Conservation (phyloP, 2,888 invertebrate genomes). For the Teinopalpus imperialis region DNA sequence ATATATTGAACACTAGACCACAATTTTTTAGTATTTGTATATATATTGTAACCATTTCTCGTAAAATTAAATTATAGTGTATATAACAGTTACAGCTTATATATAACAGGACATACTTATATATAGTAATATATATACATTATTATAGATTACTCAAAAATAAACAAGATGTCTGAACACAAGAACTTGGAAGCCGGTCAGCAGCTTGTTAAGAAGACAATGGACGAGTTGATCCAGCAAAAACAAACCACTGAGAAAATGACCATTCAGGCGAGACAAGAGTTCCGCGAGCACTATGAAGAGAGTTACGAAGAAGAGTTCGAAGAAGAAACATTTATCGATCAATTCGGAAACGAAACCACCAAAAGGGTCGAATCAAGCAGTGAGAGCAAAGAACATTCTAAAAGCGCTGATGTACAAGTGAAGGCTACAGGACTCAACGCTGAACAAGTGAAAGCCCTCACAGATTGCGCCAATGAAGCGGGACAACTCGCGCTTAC, state of each 20-base stretch:
- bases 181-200: constrained; percentile 70
- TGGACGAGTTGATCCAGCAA: constrained; percentile 70
- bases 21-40: too few relatives aligned
- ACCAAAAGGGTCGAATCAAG: constrained; percentile 73
- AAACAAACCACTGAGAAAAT: constrained; percentile 66
- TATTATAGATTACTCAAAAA: constrained; percentile 20
- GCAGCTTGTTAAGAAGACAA: constrained; percentile 71
- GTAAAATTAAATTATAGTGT: too few relatives aligned
- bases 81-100: too few relatives aligned
- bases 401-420: constrained; percentile 72
- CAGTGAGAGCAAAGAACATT: constrained; percentile 75
- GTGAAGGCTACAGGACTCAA: constrained; percentile 75
- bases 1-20: neutral
- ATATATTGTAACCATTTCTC: too few relatives aligned
- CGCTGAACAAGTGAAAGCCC: constrained; percentile 69
- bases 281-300: constrained; percentile 71
- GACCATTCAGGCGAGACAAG: constrained; percentile 73
- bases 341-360: constrained; percentile 68
- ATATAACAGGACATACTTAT: too few relatives aligned
- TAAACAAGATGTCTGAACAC: constrained; percentile 62
- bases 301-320: constrained; percentile 78
- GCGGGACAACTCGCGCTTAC: constrained; percentile 77
- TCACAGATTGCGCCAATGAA: constrained; percentile 74
- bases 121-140: constrained; percentile 5
- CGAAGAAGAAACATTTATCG: constrained; percentile 73